Evolutionary conservation across 1,140 invertebrate genomes (phyloP), one percentile per base, ranked within the genome.

Genomic region (Hylaeus anthracinus): DNA sequence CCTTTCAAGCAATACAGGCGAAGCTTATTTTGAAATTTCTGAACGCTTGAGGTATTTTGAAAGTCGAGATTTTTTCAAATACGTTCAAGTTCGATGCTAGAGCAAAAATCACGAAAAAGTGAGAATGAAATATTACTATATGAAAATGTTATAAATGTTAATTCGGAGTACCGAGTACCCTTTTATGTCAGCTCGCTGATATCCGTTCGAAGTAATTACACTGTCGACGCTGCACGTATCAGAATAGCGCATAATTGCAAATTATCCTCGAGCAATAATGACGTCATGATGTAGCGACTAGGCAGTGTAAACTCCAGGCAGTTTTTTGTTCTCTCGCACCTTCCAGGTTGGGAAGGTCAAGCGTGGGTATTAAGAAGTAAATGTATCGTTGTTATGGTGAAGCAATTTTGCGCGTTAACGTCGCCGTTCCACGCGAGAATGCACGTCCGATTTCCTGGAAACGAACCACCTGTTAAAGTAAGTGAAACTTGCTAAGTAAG

Each of bases 321-420:
- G 55, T 73, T 85, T 77, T 84, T 82, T 75, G 58, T 67, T 45
- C 15, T 43, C 9, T 82, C 65, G 39, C 55, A 64, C 66, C 74
- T 85, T 84, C 58, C 45, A 58, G 58, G 37, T 10, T 15, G 43
- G 75, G 75, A 86, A 86, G 85, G 85, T 86, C 80, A 72, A 56
- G 84, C 85, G 85, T 86, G 84, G 85, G 85, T 45, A 79, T 43
- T 9, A 53, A 56, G 37, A 85, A 63, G 71, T 81, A 76, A 70
- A 45, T 73, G 72, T 73, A 70, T 81, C 72, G 61, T 77, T n/a
- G n/a, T 81, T 69, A 43, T 56, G 60, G 72, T 72, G 39, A 55
- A 72, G 70, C 67, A 41, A 55, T 85, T 85, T 81, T 85, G 58
- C 84, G 69, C 82, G 39, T 75, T 71, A 80, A 66, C 56, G 43